Conservation (phyloP, 2,113 vertebrate species). For the Conger conger region DNA sequence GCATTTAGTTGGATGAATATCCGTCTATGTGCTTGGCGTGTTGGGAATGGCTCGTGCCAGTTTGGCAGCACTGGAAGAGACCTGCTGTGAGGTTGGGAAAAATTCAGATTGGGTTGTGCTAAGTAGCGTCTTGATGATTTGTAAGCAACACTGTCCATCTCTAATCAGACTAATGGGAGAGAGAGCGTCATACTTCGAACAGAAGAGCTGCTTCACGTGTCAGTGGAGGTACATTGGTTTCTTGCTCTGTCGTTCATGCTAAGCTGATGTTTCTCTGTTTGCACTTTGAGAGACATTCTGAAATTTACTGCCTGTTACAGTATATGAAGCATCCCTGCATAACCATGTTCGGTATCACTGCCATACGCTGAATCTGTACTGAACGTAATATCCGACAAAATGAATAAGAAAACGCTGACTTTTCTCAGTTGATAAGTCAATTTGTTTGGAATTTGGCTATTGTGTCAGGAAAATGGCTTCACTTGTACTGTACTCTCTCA, state of each 20-base stretch:
- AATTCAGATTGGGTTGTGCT: background rate
- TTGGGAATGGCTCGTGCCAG: background rate
- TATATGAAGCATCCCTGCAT: too few species aligned
- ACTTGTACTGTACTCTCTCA: too few species aligned
- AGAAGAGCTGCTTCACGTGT: background rate
- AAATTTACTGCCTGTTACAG: background rate
- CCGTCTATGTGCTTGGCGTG: background rate
- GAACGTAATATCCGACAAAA: too few species aligned
- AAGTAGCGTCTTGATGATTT: background rate
- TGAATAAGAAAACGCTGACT: too few species aligned
- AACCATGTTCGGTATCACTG: too few species aligned
- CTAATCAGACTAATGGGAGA: background rate
- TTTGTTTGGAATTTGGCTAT: too few species aligned
- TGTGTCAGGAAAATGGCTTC: too few species aligned
- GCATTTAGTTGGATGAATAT: background rate
- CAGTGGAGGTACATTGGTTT: background rate
- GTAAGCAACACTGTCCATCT: background rate
- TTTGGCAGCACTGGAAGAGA: background rate
- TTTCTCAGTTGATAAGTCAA: too few species aligned
- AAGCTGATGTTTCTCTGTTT: background rate
- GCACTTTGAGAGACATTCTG: background rate
- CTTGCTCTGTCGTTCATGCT: background rate
- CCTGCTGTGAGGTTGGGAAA: background rate
- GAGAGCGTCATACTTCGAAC: background rate
- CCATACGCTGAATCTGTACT: too few species aligned